A percentile compares a stretch with the other conserved stretches of the same genome.
These are phyloP conservation scores for Caracal caracal DNA, from an alignment of 2,113 vertebrate genomes.

Conservation along the genomic window DNA sequence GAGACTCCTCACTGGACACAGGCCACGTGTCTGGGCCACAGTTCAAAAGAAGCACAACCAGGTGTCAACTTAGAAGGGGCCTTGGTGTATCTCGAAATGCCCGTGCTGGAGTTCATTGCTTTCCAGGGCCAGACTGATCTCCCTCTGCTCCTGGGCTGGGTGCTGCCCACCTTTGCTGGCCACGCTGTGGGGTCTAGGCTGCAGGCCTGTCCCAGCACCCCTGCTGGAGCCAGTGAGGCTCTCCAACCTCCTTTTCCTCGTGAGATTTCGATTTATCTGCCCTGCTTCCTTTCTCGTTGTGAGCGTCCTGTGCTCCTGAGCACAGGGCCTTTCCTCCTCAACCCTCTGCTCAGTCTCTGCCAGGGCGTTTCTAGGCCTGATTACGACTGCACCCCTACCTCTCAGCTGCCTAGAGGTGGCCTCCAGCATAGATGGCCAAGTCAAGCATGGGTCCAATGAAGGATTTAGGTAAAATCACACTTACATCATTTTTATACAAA, in stretches of 20 bases:
- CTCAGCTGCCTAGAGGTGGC: background rate
- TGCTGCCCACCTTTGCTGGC: background rate
- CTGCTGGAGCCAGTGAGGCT: too few species aligned
- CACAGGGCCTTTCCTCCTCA: background rate
- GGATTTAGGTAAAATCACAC: background rate
- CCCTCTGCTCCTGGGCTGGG: background rate
- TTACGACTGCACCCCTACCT: too few species aligned
- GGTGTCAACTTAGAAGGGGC: background rate
- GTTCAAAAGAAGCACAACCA: background rate
- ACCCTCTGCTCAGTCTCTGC: background rate
- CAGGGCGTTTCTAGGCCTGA: background rate
- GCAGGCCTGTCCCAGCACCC: too few species aligned
- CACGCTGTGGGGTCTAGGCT: background rate
- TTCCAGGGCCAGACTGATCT: background rate
- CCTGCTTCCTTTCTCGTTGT: background rate
- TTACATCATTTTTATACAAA: background rate
- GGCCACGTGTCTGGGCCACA: background rate
- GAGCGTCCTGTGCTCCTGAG: background rate
- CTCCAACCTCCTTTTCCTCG: background rate
- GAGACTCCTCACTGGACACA: background rate
- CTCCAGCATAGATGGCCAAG: background rate
- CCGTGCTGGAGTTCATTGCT: background rate
- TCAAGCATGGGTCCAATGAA: background rate
- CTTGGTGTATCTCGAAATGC: background rate
- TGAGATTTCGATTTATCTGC: background rate